phyloP scores from a whole-genome alignment of 1,140 invertebrate species.

The Diplogasteroides magnus region DNA sequence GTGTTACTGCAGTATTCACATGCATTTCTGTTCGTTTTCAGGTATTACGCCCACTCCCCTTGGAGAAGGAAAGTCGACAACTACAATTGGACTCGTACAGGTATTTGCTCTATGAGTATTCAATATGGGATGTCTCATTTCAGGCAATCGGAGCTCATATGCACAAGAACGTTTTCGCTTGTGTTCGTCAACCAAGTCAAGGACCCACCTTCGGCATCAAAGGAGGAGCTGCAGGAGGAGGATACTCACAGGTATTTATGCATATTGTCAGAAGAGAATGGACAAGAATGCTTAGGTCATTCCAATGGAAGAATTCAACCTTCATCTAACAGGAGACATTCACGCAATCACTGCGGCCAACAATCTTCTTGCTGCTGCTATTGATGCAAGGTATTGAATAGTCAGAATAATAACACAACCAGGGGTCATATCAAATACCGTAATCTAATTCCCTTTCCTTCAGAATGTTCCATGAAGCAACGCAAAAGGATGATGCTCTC shows the following conservation, averaged over 20 bases:
- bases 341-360: conserved; percentile 96
- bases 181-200: conserved; percentile 93
- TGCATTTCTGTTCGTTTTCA: conserved; percentile 33
- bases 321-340: conserved; percentile 96
- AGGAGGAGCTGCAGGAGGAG: conserved; percentile 87
- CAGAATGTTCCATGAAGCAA: conserved; percentile 92
- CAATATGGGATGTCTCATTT: no score
- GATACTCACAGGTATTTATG: conserved; percentile 66
- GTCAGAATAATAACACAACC: no score
- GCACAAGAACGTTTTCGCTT: conserved; percentile 81
- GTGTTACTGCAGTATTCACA: conserved; percentile 8
- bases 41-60: conserved; percentile 92
- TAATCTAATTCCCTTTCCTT: no score
- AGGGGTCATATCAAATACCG: no score
- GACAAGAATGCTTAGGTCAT: conserved; percentile 65
- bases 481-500: conserved; percentile 76
- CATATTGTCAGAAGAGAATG: neutral
- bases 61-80: conserved; percentile 94
- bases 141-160: conserved; percentile 78
- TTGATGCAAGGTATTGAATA: conserved; percentile 82
- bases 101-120: no score
- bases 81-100: conserved; percentile 86
- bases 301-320: conserved; percentile 99
- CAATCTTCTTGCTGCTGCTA: conserved; percentile 81
- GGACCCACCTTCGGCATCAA: conserved; percentile 98